Base-by-base conservation (phyloP, 1,140 invertebrate species). In the Bombus breviceps region DNA sequence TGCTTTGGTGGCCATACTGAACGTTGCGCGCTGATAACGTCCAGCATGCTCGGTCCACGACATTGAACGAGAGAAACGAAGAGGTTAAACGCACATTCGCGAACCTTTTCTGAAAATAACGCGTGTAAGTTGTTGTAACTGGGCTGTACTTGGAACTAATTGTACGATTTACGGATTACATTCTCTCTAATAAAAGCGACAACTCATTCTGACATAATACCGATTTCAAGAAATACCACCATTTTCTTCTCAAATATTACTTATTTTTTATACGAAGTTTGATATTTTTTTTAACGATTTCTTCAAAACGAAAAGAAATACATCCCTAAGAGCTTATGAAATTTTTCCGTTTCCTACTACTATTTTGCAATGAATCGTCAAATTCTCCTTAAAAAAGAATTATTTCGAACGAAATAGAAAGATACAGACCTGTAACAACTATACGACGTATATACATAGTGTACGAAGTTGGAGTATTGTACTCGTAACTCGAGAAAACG, bases 1-100 rank as follows among this genome's bases (percentile, higher is more conserved):
- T 81, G 85, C 87, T 81, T 86, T 66, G 66, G 77, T 82, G 85
- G 83, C 74, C 57, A 79, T 89, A 79, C 43, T 74, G 71, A 80
- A 73, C 78, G 72, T 69, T 57, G 57, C 59, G 41, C 62, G 43
- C 13, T 68, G 88, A 89, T 90, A 89, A 87, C 75, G 78, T 68
- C n/a, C 75, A 73, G 57, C 83, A 32, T 73, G 83, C 28, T 69
- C 47, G 69, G 28, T 76, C 62, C 80, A 73, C 79, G 85, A 86
- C 85, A 86, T 86, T 86, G 85, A 86, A 86, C 79, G 83, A 84
- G 76, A 41, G 59, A 79, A 39, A 53, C 76, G 68, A 79, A 37
- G 32, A 66, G 37, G 75, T 43, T 62, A 66, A 47, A 71, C 18
- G 37, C 39, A 39, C 62, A 15, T 57, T 76, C 34, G 25, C 34